These are phyloP conservation scores for Hoplostethus mediterraneus DNA, from an alignment of 2,797 vertebrate species.

Conservation along the genomic window DNA sequence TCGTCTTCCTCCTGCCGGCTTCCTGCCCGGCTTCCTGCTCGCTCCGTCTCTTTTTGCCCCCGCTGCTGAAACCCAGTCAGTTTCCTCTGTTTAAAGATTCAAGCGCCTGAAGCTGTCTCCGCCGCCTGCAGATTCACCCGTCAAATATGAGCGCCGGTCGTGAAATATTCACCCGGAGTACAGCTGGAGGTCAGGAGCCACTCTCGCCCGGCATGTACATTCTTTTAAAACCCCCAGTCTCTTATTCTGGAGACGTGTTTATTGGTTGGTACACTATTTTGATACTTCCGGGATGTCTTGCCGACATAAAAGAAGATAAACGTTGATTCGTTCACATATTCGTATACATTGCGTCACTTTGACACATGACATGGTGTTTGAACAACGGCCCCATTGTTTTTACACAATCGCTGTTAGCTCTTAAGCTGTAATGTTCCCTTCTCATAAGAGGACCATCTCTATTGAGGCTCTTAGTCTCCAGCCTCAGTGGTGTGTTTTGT, in stretches of 20 bases:
- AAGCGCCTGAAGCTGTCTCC: conserved; percentile 71
- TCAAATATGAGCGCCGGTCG: conserved; percentile 67
- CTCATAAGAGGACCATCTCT: conserved; percentile 29
- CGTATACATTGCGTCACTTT: conserved; percentile 10
- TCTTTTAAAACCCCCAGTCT: background rate
- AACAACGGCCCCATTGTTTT: conserved; percentile 49
- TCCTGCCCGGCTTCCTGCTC: conserved; percentile 61
- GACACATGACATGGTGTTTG: conserved; percentile 7
- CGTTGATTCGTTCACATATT: background rate
- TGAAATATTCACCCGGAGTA: conserved; percentile 76
- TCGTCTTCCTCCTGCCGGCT: conserved; percentile 37
- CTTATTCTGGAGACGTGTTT: background rate
- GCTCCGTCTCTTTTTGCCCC: conserved; percentile 35
- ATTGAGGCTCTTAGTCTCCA: conserved; percentile 21
- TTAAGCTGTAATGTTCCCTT: conserved; percentile 17
- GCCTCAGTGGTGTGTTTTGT: conserved; percentile 9
- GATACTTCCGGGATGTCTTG: background rate
- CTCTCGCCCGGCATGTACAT: conserved; percentile 16
- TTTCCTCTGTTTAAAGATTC: conserved; percentile 81
- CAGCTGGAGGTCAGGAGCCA: conserved; percentile 59
- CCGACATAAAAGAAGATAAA: conserved; percentile 8
- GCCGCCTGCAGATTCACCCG: conserved; percentile 62
- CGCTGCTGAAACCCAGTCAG: conserved; percentile 64
- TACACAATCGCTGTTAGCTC: conserved; percentile 2
- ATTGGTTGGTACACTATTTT: background rate